A percentile compares a stretch with the other conserved stretches of the same genome.
Conservation (phyloP, 1,140 invertebrate genomes). For the Trichonephila clavata region DNA sequence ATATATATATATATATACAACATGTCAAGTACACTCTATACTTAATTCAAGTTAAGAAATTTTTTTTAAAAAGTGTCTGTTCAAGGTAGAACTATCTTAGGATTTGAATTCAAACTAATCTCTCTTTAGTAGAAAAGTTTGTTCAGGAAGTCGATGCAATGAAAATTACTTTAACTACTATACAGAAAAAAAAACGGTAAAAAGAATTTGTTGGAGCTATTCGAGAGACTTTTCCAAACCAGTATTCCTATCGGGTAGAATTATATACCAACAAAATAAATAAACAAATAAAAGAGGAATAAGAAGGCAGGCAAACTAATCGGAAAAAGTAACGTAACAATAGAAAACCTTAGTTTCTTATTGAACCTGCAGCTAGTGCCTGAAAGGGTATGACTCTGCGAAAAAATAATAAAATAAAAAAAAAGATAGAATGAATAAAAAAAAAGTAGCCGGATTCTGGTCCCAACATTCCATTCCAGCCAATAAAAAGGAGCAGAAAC, state of each 20-base stretch:
- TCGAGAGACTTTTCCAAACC: constrained; percentile 39
- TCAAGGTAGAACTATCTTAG: neutral
- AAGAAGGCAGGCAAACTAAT: constrained; percentile 22
- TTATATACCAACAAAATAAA: constrained; percentile 24
- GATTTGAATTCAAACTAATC: constrained; percentile 47
- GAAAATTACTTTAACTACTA: constrained; percentile 47
- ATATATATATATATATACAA: too few relatives aligned
- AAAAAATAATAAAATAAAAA: constrained; percentile 52
- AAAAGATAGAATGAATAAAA: constrained; percentile 27
- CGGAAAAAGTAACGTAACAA: constrained; percentile 42
- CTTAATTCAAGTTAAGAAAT: too few relatives aligned
- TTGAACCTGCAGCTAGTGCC: constrained; percentile 51
- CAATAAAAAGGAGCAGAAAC: constrained; percentile 74
- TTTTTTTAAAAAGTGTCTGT: too few relatives aligned
- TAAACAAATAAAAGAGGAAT: neutral
- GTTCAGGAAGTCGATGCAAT: constrained; percentile 3
- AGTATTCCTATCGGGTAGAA: constrained; percentile 21
- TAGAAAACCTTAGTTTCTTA: constrained; percentile 68
- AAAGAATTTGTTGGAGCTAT: neutral
- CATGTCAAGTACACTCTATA: too few relatives aligned
- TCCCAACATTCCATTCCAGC: constrained; percentile 72
- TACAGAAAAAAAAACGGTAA: neutral
- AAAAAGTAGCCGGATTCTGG: constrained; percentile 50
- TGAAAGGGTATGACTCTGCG: constrained; percentile 46
- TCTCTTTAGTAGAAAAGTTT: constrained; percentile 47